Evolutionary conservation across 2,797 vertebrate genomes (phyloP).

Genomic region (Sebastes hubbsi): DNA sequence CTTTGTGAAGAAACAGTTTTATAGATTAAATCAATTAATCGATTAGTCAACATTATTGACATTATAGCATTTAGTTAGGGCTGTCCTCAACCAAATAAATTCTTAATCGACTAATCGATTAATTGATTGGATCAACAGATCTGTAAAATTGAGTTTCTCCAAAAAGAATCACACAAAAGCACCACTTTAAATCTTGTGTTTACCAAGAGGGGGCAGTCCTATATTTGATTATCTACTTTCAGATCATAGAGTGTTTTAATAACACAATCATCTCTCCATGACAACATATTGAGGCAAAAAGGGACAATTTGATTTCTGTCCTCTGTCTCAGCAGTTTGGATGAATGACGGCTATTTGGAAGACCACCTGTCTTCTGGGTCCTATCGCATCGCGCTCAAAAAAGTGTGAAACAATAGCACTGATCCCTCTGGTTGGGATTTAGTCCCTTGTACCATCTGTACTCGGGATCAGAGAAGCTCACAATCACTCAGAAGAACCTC

Average conservation of each 20-base stretch:
- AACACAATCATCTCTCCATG: not conserved
- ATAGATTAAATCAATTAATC: no score
- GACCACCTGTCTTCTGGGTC: slow-evolving; percentile 58
- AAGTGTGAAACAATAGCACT: slow-evolving; percentile 63
- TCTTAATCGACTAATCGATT: no score
- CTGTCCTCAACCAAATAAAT: no score
- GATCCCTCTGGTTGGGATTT: slow-evolving; percentile 56
- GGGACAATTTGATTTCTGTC: not conserved
- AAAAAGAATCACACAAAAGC: no score
- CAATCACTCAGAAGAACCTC: slow-evolving; percentile 6
- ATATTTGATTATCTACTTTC: not conserved
- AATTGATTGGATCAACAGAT: no score
- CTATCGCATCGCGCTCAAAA: slow-evolving; percentile 21
- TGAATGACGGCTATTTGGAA: slow-evolving; percentile 46
- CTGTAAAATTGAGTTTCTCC: no score
- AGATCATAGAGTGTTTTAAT: not conserved
- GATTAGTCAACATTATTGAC: no score
- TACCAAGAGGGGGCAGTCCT: no score
- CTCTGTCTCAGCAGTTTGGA: slow-evolving; percentile 25
- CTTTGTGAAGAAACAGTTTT: no score
- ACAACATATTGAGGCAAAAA: not conserved
- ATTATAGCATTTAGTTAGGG: no score
- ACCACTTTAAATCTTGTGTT: no score
- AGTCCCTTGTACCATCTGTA: slow-evolving; percentile 69
- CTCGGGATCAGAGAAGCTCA: slow-evolving; percentile 38